Evolutionary conservation across 2,113 vertebrate species (phyloP), one percentile per base, ranked within the genome.

Genomic region (Astur gentilis): DNA sequence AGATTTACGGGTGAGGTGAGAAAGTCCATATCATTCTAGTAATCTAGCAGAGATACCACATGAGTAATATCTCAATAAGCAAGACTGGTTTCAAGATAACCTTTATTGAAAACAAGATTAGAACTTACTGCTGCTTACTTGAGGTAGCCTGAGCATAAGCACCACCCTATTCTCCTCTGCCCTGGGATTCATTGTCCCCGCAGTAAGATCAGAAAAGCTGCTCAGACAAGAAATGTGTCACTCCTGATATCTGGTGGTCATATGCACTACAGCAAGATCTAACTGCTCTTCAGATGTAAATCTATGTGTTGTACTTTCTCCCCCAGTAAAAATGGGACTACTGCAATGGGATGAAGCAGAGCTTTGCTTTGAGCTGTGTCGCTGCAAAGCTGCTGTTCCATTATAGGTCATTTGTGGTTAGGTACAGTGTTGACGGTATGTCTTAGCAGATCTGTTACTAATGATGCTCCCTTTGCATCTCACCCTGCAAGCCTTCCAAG

Each of bases 111-210:
- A 69, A 36, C 36, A 34, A 27, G 38, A 57, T 17, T 42, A 65
- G 49, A 93, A 76, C 20, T 87, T 64, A 10, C 22, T 55, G 32
- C 52, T 93, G 75, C 85, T 93, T 67, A 42, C 25, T 62, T 2
- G 3, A 67, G 69, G 38, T 58, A 93, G 32, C 64, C 67, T 86
- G 61, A 89, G 34, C 77, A 14, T 61, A 58, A 61, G 18, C 47
- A 76, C 18, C 55, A 21, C n/a, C 44, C 40, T 87, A 1, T 76
- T 58, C 47, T 91, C 20, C 57, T 36, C 38, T 93, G 50, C 84
- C 16, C 10, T 0, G 2, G 2, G 19, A 9, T 86, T 50, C 16
- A 1, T 20, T 3, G 22, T 75, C 40, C 64, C 44, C 2, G 2
- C 26, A 47, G 79, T 27, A 61, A 47, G 67, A 87, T 34, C 62